phyloP scores from a whole-genome alignment of 2,797 vertebrate genomes.

The Sebastes jordani region DNA sequence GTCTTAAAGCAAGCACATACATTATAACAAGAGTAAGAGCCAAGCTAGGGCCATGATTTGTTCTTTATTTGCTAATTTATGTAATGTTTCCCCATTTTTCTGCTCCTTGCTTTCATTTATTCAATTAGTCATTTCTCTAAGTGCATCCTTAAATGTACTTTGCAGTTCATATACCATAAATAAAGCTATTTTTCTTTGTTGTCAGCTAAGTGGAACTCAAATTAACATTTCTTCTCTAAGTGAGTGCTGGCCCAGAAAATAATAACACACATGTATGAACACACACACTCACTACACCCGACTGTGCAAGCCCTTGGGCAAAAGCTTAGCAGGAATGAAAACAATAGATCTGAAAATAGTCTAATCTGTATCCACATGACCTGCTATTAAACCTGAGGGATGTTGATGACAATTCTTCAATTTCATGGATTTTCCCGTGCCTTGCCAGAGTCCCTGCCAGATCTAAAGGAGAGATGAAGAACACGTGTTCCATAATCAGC shows the following conservation, averaged over 20 bases:
- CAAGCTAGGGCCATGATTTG: neutral
- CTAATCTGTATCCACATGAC: conserved; percentile 62
- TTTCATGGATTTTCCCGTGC: conserved; percentile 47
- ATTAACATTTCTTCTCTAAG: conserved; percentile 41
- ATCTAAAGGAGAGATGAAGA: conserved; percentile 52
- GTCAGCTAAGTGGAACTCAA: conserved; percentile 26
- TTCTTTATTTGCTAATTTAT: conserved; percentile 12
- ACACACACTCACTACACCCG: neutral
- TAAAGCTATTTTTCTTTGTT: conserved; percentile 22
- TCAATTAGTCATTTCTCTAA: conserved; percentile 25
- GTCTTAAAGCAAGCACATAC: neutral
- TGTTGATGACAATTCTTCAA: conserved; percentile 44
- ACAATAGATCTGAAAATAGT: conserved; percentile 55
- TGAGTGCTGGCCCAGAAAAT: conserved; percentile 45
- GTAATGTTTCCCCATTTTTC: conserved; percentile 7
- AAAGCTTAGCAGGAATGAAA: conserved; percentile 42
- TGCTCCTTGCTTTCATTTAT: conserved; percentile 22
- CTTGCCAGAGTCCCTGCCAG: conserved; percentile 24
- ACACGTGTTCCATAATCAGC: conserved; percentile 46
- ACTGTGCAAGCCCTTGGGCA: conserved; percentile 34
- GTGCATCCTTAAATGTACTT: conserved; percentile 37
- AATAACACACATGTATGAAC: conserved; percentile 1
- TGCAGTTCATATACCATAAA: conserved; percentile 5
- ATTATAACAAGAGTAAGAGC: neutral
- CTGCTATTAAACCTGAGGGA: conserved; percentile 49